Base-by-base conservation (phyloP, 2,113 vertebrate species). In the Pangasianodon gigas region DNA sequence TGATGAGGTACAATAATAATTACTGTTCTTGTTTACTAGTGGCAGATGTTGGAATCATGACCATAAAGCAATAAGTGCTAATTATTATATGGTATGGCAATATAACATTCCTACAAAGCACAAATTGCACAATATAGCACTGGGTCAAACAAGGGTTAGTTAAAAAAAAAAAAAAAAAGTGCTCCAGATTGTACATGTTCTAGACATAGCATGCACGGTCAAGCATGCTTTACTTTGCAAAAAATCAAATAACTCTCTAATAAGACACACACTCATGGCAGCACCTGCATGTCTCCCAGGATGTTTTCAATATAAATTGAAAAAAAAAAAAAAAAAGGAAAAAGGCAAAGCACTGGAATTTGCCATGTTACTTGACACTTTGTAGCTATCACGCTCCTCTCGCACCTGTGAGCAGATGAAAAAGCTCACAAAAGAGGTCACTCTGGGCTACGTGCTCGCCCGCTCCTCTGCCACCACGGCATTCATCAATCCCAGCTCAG, bases 351-450 rank as follows among this genome's bases (percentile, higher is more conserved):
- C 21, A n/a, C 21, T 80, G 84, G 69, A 87, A 84, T 90, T 89
- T 85, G 52, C 54, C 80, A 60, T 75, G 41, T 84, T 75, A 87
- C 60, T 51, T 62, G 87, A 90, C 75, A 84, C 85, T 52, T 58
- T 74, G 87, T 84, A 69, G 41, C 84, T 74, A 46, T 89, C 84
- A 48, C 46, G n/a, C 58, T 46, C 71, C 51, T 48, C 52, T 84
- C 77, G 46, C 90, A 92, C 91, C 90, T 89, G 82, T 51, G 82
- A 54, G 79, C 83, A 90, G 88, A 91, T 92, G 89, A 62, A 95
- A 93, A 96, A 96, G 96, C 97, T 97, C 96, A 97, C 94, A 92
- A 95, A 94, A 95, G 96, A 96, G 94, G 95, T 96, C 97, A 96
- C 95, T 95, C 94, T 94, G 95, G 96, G 95, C 96, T 96, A 96